phyloP scores from a whole-genome alignment of 2,888 invertebrate species.

The Trissoscelio sp. region DNA sequence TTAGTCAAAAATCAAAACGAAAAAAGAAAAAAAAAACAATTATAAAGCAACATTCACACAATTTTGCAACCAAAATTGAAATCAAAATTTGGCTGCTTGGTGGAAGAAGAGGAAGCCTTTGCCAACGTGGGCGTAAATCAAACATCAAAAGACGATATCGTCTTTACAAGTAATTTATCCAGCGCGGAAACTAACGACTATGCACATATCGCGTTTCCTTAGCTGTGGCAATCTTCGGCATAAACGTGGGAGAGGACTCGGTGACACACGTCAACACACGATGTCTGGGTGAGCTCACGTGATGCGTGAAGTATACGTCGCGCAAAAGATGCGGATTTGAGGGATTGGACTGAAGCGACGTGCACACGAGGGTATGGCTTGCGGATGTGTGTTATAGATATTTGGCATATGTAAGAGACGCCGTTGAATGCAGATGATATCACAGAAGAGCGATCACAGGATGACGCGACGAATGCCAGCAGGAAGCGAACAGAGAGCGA shows the following conservation, averaged over 20 bases:
- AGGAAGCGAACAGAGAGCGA: conserved; percentile 63
- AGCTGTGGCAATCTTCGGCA: conserved; percentile 66
- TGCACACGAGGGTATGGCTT: conserved; percentile 17
- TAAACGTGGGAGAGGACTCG: conserved; percentile 54
- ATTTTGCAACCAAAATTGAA: not conserved
- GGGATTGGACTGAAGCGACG: conserved; percentile 68
- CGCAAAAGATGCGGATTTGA: conserved; percentile 77
- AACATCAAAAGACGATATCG: conserved; percentile 40
- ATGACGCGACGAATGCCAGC: conserved; percentile 73
- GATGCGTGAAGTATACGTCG: conserved; percentile 75
- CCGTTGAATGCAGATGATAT: conserved; percentile 79
- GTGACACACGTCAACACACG: conserved; percentile 63
- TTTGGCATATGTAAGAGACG: conserved; percentile 72
- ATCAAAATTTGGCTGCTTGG: too few relatives aligned
- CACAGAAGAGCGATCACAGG: conserved; percentile 83
- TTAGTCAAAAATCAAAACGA: conserved; percentile 1
- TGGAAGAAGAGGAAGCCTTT: too few relatives aligned
- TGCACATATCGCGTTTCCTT: conserved; percentile 59
- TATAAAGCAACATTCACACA: not conserved
- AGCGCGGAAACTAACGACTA: conserved; percentile 64
- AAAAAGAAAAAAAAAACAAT: not conserved
- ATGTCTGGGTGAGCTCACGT: conserved; percentile 68
- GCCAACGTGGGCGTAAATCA: not conserved
- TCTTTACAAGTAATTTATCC: conserved; percentile 60
- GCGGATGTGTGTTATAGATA: conserved; percentile 69